Evolutionary conservation across 1,140 invertebrate genomes (phyloP), one percentile per base, ranked within the genome.

Genomic region (Drosophila trapezifrons): DNA sequence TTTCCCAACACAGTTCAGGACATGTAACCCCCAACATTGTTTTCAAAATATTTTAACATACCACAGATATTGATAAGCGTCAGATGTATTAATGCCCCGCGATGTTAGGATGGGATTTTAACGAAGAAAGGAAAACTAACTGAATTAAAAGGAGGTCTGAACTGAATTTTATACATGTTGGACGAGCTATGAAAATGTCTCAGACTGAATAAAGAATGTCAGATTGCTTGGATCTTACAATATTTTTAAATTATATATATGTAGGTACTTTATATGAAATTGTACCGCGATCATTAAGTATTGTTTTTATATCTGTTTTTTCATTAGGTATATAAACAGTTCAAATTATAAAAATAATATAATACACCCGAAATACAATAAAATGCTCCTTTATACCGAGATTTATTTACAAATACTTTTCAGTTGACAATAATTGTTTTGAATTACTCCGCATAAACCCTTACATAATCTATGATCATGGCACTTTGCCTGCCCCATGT

Each of bases 391-490:
- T 12, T 15, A 12, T 6, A 13, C 15, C 20, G 4, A 18, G 10
- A 37, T 60, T 25, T 25, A n/a, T 64, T 18, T 45, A 13, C 6
- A 22, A 22, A 17, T 25, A 18, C 12, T 18, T 18, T 42, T 59
- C 5, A 37, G 20, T 5, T 49, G 12, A 9, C 25, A 55, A 17
- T 20, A 54, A n/a, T 13, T 42, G 15, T 4, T 55, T 5, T 20
- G 10, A 37, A 9, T 52, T 76, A 86, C 17, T 66, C 76, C 2
- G 85, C 85, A 64, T 74, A 90, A 25, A 90, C 81, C 4, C 71
- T 67, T 0, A 90, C 85, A 59, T 71, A 90, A 40, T 90, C 85
- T 9, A 90, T 58, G 9, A 76, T 51, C 70, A 87, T 62, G 12
- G 83, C 63, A 12, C 83, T 87, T 1, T 65, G 60, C 18, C 75